These are phyloP conservation scores for Pipistrellus kuhlii DNA, from an alignment of 2,797 vertebrate genomes.

Conservation along the genomic window DNA sequence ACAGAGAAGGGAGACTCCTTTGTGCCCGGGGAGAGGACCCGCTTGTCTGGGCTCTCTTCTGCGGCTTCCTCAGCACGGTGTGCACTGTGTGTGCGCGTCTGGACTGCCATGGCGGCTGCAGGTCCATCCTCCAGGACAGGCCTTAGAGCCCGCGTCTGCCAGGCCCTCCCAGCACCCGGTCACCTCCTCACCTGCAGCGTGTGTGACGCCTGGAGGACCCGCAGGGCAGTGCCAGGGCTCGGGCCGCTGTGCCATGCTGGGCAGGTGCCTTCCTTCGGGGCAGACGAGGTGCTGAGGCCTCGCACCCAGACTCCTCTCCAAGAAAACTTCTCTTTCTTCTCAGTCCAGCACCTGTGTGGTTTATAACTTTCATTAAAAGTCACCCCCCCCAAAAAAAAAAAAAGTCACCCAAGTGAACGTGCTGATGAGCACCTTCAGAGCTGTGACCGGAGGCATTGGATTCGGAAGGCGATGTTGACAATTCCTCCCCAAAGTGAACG, in stretches of 20 bases:
- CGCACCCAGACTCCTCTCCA: background rate
- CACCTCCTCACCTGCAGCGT: background rate
- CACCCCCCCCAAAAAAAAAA: background rate
- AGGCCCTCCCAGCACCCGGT: background rate
- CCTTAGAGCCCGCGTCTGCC: background rate
- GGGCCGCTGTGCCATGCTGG: no score
- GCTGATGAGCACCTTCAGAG: background rate
- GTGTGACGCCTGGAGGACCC: background rate
- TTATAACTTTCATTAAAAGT: background rate
- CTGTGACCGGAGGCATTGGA: background rate
- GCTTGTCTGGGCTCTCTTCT: background rate
- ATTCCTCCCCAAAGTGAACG: background rate
- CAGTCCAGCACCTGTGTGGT: background rate
- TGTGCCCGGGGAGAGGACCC: background rate
- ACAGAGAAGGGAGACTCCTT: background rate
- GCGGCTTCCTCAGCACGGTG: background rate
- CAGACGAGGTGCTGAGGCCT: background rate
- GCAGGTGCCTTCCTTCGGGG: background rate
- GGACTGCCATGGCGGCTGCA: background rate
- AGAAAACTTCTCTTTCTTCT: background rate
- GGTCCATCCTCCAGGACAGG: background rate
- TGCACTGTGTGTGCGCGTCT: background rate
- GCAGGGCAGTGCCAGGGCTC: background rate
- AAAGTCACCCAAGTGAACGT: background rate
- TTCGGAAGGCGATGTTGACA: background rate